A percentile compares a stretch with the other conserved stretches of the same genome.
These are phyloP conservation scores for Timema cristinae DNA, from an alignment of 2,888 invertebrate genomes.

Conservation along the genomic window DNA sequence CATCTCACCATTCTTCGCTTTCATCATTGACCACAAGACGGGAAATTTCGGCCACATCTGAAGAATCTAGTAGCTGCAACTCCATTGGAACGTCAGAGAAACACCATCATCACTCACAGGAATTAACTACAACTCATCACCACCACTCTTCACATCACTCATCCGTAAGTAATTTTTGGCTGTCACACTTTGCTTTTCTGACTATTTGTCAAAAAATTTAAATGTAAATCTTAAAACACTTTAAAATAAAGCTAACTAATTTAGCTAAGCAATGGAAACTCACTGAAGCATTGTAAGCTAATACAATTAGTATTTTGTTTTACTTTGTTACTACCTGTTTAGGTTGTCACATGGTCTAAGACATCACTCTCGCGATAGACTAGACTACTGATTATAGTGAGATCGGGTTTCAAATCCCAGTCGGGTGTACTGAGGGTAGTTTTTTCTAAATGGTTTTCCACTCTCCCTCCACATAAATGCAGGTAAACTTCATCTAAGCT, in stretches of 20 bases:
- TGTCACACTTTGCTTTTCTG: too few species aligned
- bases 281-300: neutral
- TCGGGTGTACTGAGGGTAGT: too few species aligned
- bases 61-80: constrained; percentile 8
- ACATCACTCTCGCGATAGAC: too few species aligned
- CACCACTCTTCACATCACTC: constrained; percentile 60
- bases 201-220: neutral
- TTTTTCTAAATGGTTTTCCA: too few species aligned
- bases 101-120: constrained; percentile 58
- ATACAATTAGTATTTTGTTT: neutral
- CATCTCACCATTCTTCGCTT: constrained; percentile 65
- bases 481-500: too few species aligned
- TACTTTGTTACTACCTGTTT: too few species aligned
- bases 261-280: neutral
- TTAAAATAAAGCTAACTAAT: neutral
- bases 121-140: constrained; percentile 62
- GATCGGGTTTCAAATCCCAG: too few species aligned
- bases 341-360: too few species aligned
- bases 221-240: neutral
- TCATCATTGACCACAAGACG: constrained; percentile 60
- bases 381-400: too few species aligned
- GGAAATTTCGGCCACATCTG: constrained; percentile 25
- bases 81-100: constrained; percentile 11
- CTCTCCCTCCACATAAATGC: too few species aligned
- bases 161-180: constrained; percentile 12